Percentiles rank a stretch among this genome's conserved stretches.
These are phyloP conservation scores for Athalia cordata DNA, from an alignment of 2,888 invertebrate genomes.

Conservation along the genomic window DNA sequence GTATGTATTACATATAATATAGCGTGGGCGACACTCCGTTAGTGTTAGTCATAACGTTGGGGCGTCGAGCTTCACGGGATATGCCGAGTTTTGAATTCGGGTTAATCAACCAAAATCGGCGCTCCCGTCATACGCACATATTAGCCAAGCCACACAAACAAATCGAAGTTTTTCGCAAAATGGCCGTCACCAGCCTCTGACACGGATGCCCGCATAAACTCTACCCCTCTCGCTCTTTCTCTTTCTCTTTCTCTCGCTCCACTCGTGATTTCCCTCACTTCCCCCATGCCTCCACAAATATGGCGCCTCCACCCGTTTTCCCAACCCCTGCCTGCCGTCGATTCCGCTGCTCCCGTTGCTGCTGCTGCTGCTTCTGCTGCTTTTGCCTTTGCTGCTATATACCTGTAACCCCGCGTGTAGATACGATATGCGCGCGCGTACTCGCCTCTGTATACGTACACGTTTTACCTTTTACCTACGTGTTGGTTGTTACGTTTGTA, in stretches of 20 bases:
- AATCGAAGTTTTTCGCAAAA: conserved; percentile 73
- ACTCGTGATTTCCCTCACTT: conserved; percentile 72
- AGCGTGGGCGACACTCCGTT: no score
- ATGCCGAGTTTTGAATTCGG: conserved; percentile 19
- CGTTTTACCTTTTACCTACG: background rate
- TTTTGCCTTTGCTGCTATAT: conserved; percentile 41
- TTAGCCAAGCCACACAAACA: conserved; percentile 54
- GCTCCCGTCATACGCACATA: conserved; percentile 46
- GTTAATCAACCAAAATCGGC: conserved; percentile 41
- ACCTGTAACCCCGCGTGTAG: conserved; percentile 27
- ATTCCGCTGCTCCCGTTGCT: conserved; percentile 43
- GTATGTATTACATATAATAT: background rate
- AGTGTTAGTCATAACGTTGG: background rate
- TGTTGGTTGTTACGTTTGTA: background rate
- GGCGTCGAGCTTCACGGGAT: conserved; percentile 34
- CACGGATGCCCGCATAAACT: conserved; percentile 71
- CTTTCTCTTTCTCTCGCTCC: conserved; percentile 52
- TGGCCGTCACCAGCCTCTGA: conserved; percentile 71
- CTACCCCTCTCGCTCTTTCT: background rate
- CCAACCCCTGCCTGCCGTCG: conserved; percentile 59
- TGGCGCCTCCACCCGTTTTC: conserved; percentile 72
- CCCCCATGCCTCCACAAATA: conserved; percentile 71
- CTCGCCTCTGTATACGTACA: conserved; percentile 44
- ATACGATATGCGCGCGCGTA: conserved; percentile 52
- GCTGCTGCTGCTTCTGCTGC: conserved; percentile 50